Conservation (phyloP, 2,113 vertebrate genomes). For the Pelecanus crispus region DNA sequence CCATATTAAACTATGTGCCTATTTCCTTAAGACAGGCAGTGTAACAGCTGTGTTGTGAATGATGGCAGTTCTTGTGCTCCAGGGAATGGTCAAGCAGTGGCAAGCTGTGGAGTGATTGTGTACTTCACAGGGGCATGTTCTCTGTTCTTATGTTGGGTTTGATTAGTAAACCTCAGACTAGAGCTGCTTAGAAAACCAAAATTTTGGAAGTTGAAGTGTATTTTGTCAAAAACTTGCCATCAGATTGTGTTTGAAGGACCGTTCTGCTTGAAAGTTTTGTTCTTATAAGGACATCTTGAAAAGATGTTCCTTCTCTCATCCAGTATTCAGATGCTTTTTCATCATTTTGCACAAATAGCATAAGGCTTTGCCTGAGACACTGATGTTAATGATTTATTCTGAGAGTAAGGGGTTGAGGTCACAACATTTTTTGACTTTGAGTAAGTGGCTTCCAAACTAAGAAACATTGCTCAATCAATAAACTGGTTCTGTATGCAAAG, state of each 20-base stretch:
- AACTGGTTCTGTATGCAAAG: conserved; percentile 10
- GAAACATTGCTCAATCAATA: conserved; percentile 30
- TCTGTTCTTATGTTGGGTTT: neutral
- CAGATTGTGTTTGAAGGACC: neutral
- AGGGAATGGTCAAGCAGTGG: neutral
- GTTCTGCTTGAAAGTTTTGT: neutral
- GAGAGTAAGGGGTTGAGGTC: conserved; percentile 3
- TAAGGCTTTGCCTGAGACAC: neutral
- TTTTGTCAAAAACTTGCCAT: neutral
- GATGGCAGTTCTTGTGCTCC: neutral
- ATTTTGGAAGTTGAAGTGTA: neutral
- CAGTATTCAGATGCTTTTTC: neutral
- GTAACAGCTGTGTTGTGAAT: neutral
- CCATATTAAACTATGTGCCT: neutral
- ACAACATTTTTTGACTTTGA: conserved; percentile 24
- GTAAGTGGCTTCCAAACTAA: conserved; percentile 15
- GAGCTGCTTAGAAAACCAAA: neutral
- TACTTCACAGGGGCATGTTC: neutral
- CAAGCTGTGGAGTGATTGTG: neutral
- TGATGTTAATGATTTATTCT: neutral
- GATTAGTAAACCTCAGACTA: neutral
- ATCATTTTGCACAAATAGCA: neutral
- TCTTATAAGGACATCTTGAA: neutral
- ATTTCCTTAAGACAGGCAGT: accelerated
- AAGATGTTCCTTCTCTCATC: neutral